Percentiles rank a stretch among this genome's conserved stretches.
Conservation (phyloP, 2,888 invertebrate species). For the Mesorhabditis sp. region DNA sequence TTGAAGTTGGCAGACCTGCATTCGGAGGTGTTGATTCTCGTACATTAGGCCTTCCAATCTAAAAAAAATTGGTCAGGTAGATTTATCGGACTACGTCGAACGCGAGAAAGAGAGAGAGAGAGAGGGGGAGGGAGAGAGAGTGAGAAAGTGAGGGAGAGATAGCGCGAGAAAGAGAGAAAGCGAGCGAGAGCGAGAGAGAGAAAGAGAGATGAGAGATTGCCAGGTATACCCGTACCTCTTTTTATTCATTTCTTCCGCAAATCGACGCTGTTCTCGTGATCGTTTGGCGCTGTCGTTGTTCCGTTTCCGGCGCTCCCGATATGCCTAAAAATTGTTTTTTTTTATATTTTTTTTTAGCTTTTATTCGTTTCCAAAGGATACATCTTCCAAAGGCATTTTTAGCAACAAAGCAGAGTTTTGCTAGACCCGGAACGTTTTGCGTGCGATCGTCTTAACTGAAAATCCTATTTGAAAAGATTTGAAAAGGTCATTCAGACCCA, state of each 20-base stretch:
- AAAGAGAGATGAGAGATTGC: not conserved
- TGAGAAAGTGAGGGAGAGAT: not conserved
- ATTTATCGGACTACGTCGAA: not conserved
- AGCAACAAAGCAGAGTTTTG: too few relatives aligned
- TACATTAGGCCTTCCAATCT: not conserved
- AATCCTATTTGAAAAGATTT: too few relatives aligned
- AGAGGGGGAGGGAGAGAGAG: too few relatives aligned
- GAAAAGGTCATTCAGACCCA: too few relatives aligned
- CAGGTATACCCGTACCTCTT: not conserved
- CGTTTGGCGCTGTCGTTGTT: not conserved
- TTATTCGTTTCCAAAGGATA: too few relatives aligned
- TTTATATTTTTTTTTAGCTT: too few relatives aligned
- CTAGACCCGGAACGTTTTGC: too few relatives aligned
- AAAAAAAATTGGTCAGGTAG: not conserved
- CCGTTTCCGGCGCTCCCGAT: slow-evolving; percentile 3
- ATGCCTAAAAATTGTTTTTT: not conserved
- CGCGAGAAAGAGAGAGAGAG: not conserved
- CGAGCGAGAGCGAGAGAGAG: too few relatives aligned
- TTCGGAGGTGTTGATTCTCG: slow-evolving; percentile 5
- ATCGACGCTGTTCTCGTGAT: not conserved
- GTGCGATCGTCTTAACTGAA: too few relatives aligned
- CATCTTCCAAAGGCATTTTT: too few relatives aligned
- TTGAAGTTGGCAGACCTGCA: not conserved
- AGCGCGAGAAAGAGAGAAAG: not conserved
- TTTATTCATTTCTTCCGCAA: not conserved